Evolutionary conservation across 1,140 invertebrate genomes (phyloP).

Genomic region (Eriocheir sinensis): DNA sequence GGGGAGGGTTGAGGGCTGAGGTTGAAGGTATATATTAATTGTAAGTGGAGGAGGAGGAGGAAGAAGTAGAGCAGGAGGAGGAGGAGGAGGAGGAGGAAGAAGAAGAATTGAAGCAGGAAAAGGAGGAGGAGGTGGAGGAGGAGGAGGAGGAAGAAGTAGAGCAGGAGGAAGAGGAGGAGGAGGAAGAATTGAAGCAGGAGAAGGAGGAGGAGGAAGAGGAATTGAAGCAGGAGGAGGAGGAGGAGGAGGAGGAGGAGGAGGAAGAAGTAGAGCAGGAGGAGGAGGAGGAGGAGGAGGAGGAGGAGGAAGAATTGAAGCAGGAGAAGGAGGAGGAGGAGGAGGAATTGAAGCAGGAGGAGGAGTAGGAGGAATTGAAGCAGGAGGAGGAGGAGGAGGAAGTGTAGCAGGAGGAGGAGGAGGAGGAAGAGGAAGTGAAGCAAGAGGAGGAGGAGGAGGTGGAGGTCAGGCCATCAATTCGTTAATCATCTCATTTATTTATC

Average conservation of each 20-base stretch:
- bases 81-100: not conserved
- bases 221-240: not conserved
- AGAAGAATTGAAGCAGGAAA: not conserved
- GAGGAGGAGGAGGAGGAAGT: too few relatives aligned
- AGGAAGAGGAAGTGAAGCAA: too few relatives aligned
- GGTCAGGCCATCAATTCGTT: too few relatives aligned
- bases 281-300: not conserved
- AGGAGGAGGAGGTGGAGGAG: not conserved
- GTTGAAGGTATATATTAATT: too few relatives aligned
- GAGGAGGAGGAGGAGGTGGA: too few relatives aligned
- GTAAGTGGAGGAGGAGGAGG: not conserved
- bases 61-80: not conserved
- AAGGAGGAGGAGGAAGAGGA: too few relatives aligned
- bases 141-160: not conserved
- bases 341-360: not conserved
- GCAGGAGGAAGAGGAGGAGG: not conserved
- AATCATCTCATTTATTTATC: too few relatives aligned
- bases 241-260: too few relatives aligned
- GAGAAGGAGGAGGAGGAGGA: not conserved
- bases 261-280: not conserved
- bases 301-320: not conserved
- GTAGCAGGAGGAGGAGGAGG: too few relatives aligned
- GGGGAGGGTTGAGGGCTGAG: too few relatives aligned
- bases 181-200: too few relatives aligned
- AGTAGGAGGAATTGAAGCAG: too few relatives aligned